phyloP scores from a whole-genome alignment of 2,113 vertebrate species.

The Xenus cinereus region DNA sequence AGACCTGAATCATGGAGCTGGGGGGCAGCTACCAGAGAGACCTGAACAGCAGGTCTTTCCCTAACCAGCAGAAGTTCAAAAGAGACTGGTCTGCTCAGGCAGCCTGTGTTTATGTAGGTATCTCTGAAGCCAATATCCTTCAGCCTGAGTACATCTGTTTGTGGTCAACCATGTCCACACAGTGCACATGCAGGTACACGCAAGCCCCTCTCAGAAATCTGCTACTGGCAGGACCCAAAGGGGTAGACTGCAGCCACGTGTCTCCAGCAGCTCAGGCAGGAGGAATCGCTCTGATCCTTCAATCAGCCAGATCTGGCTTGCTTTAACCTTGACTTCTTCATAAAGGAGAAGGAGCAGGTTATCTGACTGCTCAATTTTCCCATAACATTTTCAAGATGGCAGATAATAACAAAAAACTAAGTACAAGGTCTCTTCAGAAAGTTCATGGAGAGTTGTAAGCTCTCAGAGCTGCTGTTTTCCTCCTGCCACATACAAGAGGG shows the following conservation, averaged over 20 bases:
- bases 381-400: background rate
- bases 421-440: background rate
- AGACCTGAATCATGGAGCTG: background rate
- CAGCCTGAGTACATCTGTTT: background rate
- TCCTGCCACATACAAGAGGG: background rate
- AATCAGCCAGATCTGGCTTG: background rate
- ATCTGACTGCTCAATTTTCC: background rate
- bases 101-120: background rate
- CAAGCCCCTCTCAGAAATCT: background rate
- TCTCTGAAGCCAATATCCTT: background rate
- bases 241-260: background rate
- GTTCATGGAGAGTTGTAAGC: background rate
- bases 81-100: background rate
- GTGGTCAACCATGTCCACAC: background rate
- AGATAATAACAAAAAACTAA: background rate
- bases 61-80: background rate
- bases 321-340: background rate
- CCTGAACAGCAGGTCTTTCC: background rate
- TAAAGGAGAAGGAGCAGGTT: background rate
- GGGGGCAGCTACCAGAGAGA: background rate
- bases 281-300: background rate
- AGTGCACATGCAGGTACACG: rapidly evolving
- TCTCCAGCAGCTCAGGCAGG: background rate
- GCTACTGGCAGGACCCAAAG: background rate
- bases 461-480: background rate